Evolutionary conservation across 2,888 invertebrate species (phyloP), one percentile per base, ranked within the genome.

Genomic region (Cordilura impudica): DNA sequence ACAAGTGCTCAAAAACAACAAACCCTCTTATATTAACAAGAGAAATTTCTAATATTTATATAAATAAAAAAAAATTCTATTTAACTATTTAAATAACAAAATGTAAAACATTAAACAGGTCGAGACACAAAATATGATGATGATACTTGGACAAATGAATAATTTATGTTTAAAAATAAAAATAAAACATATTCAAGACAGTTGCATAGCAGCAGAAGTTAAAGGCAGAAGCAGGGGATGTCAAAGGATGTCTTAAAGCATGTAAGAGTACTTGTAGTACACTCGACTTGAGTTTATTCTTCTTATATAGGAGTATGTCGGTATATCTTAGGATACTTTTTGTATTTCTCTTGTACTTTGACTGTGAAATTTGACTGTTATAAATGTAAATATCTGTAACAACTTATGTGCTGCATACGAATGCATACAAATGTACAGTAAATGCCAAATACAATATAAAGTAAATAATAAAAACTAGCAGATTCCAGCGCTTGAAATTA

Each of bases 91-190:
- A 18, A 26, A 18, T n/a, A 39, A 58, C 10, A 49, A 18, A n/a
- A 51, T 14, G 21, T 29, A 61, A 56, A 58, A 54, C 43, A 65
- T 45, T 45, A 60, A 60, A 19, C 21, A 39, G 29, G 53, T 70
- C 63, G 51, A 53, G 73, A 67, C 51, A 67, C 63, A 76, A 63
- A 73, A 23, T 53, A 51, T 39, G 23, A 75, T 70, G 65, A 80
- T 70, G 54, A 75, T 65, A 80, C 58, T 74, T 72, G 67, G 74
- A 47, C 65, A 78, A 70, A 74, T 78, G 74, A 78, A 78, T 78
- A 74, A 78, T 78, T 70, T 78, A 78, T 78, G 56, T 21, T 65
- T 54, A 61, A n/a, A n/a, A n/a, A n/a, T n/a, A n/a, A n/a, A n/a
- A n/a, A n/a, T 72, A 23, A 63, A 65, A 58, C 26, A 77, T 23